A percentile compares a stretch with the other conserved stretches of the same genome.
phyloP scores from a whole-genome alignment of 2,113 vertebrate genomes.

The Cynoglossus semilaevis region DNA sequence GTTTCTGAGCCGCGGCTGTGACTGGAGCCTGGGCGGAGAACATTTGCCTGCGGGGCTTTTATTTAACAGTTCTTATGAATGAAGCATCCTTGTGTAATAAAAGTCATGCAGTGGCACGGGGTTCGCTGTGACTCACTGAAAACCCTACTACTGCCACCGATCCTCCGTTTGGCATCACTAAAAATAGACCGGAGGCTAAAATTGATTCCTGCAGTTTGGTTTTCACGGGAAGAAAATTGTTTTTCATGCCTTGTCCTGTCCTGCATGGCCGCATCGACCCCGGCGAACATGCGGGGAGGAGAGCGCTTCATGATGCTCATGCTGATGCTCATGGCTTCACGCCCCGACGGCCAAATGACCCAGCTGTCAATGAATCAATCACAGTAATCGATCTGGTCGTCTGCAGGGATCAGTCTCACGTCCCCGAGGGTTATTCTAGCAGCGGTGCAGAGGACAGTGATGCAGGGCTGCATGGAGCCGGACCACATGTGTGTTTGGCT shows the following conservation, averaged over 20 bases:
- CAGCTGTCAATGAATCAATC: slow-evolving; percentile 50
- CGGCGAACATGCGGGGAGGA: not conserved
- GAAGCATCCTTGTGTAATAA: slow-evolving; percentile 63
- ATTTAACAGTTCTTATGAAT: slow-evolving; percentile 47
- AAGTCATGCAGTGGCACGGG: slow-evolving; percentile 48
- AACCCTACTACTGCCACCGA: not conserved
- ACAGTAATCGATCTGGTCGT: slow-evolving; percentile 36
- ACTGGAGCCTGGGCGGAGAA: not conserved
- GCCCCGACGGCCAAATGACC: slow-evolving; percentile 14
- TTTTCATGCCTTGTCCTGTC: slow-evolving; percentile 11
- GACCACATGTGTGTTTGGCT: slow-evolving; percentile 29
- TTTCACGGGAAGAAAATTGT: not conserved
- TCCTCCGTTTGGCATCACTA: slow-evolving; percentile 1
- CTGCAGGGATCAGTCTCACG: slow-evolving; percentile 33
- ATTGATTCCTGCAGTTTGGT: not conserved
- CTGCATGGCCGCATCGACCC: slow-evolving; percentile 32
- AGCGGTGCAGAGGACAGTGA: too few relatives aligned
- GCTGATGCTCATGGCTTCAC: slow-evolving; percentile 14
- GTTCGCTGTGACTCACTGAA: slow-evolving; percentile 28
- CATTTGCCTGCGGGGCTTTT: slow-evolving; percentile 20
- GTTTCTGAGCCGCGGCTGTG: too few relatives aligned
- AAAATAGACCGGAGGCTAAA: not conserved
- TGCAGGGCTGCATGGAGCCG: too few relatives aligned
- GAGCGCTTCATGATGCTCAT: not conserved
- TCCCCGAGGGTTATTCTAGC: slow-evolving; percentile 34